These are phyloP conservation scores for Psittacula derbiana DNA, from an alignment of 2,797 vertebrate species.

Conservation along the genomic window DNA sequence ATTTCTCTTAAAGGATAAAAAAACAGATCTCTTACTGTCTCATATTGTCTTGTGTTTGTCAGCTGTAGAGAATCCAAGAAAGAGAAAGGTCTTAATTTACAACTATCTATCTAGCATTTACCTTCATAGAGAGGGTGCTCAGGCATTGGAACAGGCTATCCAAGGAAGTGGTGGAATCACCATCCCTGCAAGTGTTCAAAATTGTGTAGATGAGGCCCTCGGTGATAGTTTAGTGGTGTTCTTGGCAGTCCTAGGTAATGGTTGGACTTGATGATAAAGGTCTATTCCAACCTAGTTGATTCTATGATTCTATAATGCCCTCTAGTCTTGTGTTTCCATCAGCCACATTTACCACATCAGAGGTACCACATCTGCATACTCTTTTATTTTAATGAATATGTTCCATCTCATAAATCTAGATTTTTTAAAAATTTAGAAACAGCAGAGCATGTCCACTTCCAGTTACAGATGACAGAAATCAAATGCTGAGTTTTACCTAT, in stretches of 20 bases:
- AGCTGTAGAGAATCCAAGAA: not conserved
- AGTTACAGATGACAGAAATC: not conserved
- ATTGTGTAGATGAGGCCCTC: not conserved
- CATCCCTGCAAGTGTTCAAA: not conserved
- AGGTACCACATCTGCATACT: not conserved
- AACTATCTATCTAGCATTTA: not conserved
- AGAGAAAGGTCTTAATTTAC: not conserved
- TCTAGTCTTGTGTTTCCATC: not conserved
- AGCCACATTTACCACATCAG: not conserved
- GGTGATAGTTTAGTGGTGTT: not conserved
- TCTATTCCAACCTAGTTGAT: not conserved
- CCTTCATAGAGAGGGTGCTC: not conserved
- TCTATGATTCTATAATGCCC: not conserved
- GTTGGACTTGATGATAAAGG: not conserved
- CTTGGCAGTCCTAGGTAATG: not conserved
- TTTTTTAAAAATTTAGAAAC: not conserved
- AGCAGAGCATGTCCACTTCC: not conserved
- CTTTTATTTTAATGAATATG: not conserved
- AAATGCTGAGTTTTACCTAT: not conserved
- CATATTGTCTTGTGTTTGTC: not conserved
- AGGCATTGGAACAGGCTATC: not conserved
- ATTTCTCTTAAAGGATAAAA: not conserved
- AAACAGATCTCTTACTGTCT: not conserved
- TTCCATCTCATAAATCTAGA: not conserved
- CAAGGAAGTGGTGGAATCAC: not conserved